Evolutionary conservation across 2,888 invertebrate genomes (phyloP).

Genomic region (Habrosyne pyritoides): DNA sequence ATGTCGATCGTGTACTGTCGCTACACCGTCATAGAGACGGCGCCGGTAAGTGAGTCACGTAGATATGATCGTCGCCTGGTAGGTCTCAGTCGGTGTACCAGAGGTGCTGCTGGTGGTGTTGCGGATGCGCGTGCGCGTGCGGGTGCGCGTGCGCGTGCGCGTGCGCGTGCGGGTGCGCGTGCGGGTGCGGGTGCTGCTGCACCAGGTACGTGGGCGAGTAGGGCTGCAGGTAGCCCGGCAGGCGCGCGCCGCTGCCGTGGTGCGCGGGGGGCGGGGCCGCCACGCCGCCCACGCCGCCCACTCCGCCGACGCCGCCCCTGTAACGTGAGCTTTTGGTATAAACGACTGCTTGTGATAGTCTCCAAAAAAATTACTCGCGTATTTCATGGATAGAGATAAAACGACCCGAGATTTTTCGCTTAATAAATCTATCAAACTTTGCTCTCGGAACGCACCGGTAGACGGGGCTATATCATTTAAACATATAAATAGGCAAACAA

Average conservation of each 20-base stretch:
- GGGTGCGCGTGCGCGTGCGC: conserved; percentile 80
- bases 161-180: conserved; percentile 86
- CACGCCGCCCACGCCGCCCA: conserved; percentile 86
- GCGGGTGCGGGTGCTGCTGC: conserved; percentile 88
- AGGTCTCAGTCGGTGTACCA: conserved; percentile 88
- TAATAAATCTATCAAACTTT: no score
- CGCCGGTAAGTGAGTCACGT: background rate
- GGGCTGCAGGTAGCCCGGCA: conserved; percentile 78
- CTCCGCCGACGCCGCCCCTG: conserved; percentile 42
- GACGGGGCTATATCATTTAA: no score
- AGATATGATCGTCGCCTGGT: conserved; percentile 8
- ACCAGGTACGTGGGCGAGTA: conserved; percentile 78
- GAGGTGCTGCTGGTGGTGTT: conserved; percentile 86
- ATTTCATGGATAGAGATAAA: no score
- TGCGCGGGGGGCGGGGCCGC: conserved; percentile 93
- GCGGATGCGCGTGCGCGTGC: conserved; percentile 68
- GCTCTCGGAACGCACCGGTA: no score
- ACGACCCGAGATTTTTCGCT: no score
- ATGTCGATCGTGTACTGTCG: no score
- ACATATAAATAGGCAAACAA: no score
- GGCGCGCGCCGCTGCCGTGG: conserved; percentile 87
- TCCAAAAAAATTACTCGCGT: no score
- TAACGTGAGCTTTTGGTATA: conserved; percentile 11
- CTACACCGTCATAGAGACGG: no score
- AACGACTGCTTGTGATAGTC: no score